These are phyloP conservation scores for Oophaga sylvatica DNA, from an alignment of 2,797 vertebrate species.

Conservation along the genomic window DNA sequence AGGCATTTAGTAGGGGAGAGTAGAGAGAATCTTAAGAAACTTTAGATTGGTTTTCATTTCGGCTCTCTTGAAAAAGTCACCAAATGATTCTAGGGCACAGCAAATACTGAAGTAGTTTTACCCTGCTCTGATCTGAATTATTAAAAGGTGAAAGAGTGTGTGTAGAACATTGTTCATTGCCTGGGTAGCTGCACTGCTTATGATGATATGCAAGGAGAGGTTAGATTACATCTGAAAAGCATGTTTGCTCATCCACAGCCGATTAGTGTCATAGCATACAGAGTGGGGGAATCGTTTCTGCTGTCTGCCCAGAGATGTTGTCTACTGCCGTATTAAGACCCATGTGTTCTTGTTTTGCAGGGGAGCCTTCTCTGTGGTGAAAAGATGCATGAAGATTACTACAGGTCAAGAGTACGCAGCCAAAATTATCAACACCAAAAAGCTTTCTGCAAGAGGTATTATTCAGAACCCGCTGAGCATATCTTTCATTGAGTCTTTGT, in stretches of 20 bases:
- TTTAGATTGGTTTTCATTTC: neutral
- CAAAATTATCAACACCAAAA: constrained; percentile 99
- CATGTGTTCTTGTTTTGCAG: constrained; percentile 72
- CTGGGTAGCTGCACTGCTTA: neutral
- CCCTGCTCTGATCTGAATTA: neutral
- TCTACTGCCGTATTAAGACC: neutral
- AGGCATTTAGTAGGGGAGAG: constrained; percentile 24
- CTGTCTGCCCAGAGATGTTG: neutral
- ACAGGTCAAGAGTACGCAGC: constrained; percentile 94
- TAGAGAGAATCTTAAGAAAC: neutral
- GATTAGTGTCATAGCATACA: neutral
- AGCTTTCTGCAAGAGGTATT: constrained; percentile 93
- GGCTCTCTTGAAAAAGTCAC: neutral
- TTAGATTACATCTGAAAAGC: neutral
- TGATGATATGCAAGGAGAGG: neutral
- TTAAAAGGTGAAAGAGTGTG: neutral
- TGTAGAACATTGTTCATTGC: neutral
- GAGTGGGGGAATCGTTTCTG: neutral
- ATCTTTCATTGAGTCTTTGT: neutral
- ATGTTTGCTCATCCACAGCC: neutral
- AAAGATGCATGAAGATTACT: constrained; percentile 95
- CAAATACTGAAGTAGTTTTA: neutral
- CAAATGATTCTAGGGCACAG: neutral
- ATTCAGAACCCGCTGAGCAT: neutral
- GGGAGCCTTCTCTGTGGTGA: constrained; percentile 96